phyloP scores from a whole-genome alignment of 1,140 invertebrate species.

The Bombus superbus region DNA sequence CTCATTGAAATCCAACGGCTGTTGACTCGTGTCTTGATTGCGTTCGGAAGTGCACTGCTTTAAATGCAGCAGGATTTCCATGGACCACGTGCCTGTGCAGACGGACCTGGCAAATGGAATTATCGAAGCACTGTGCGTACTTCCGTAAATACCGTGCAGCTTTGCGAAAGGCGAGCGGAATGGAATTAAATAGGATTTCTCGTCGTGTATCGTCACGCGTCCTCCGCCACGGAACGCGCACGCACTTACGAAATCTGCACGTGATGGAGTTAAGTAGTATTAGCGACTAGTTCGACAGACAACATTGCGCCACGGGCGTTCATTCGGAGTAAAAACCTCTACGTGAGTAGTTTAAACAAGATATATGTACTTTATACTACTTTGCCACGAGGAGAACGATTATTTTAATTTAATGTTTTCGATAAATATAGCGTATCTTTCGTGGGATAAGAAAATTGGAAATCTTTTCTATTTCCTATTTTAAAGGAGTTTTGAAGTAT shows the following conservation, averaged over 20 bases:
- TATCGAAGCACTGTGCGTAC: slow-evolving; percentile 55
- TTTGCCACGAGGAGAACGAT: background rate
- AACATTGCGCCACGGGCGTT: background rate
- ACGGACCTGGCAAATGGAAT: slow-evolving; percentile 55
- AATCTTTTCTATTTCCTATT: background rate
- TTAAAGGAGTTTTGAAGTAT: background rate
- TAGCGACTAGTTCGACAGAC: background rate
- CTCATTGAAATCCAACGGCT: background rate
- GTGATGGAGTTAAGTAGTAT: slow-evolving; percentile 44
- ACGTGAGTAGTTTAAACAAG: background rate
- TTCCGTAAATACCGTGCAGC: slow-evolving; percentile 66
- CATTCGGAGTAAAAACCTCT: background rate
- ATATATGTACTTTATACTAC: background rate
- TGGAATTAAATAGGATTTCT: slow-evolving; percentile 70
- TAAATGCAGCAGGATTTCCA: slow-evolving; percentile 60
- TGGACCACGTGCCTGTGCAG: slow-evolving; percentile 40
- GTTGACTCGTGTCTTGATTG: slow-evolving; percentile 58
- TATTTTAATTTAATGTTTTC: background rate
- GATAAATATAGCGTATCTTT: background rate
- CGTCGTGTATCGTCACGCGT: slow-evolving; percentile 29
- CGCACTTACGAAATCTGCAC: slow-evolving; percentile 39
- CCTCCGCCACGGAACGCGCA: background rate
- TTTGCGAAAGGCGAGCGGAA: slow-evolving; percentile 73
- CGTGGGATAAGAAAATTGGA: background rate
- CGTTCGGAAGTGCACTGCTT: slow-evolving; percentile 50